Evolutionary conservation across 2,113 vertebrate genomes (phyloP), one percentile per base, ranked within the genome.

Genomic region (Onychorhynchus coronatus): DNA sequence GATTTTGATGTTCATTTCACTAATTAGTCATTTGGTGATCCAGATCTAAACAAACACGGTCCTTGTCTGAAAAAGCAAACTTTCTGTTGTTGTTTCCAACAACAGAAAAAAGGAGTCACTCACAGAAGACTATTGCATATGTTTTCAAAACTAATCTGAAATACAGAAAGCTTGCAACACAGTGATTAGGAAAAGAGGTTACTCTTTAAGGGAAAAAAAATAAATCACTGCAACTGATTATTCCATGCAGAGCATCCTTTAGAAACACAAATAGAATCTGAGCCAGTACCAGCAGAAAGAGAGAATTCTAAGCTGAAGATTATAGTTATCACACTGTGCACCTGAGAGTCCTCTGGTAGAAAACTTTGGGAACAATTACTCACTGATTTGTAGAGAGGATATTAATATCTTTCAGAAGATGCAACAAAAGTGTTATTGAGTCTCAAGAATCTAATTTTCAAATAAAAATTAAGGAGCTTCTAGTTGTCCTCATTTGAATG

Each of bases 121-220:
- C 15, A 31, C 6, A 91, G 28, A 70, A 91, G 85, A 61, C 7
- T 78, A n/a, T 19, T 71, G 11, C 16, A 62, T 83, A 35, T 91
- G 22, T 83, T 95, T 96, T 87, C 46, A 58, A 88, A 88, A 82
- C 20, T 41, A 42, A 88, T 49, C 35, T 91, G 41, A 89, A 94
- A 89, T 79, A 33, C 46, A 82, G 49, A 53, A 94, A 88, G 11
- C 28, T 73, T 91, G 89, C 49, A 82, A 87, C 11, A 61, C 3
- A 66, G 9, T 91, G 35, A 91, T 79, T 85, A 89, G 33, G 28
- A 81, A 79, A 82, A 66, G 18, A 89, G 25, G 44, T 73, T 93
- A 68, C 12, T 27, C n/a, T 85, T 27, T n/a, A 91, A 71, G 19
- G 14, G 11, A 8, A 53, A 47, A 55, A 88, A 65, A 75, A 66